Evolutionary conservation across 2,888 invertebrate species (phyloP), one percentile per base, ranked within the genome.

Genomic region (Autographa gamma): DNA sequence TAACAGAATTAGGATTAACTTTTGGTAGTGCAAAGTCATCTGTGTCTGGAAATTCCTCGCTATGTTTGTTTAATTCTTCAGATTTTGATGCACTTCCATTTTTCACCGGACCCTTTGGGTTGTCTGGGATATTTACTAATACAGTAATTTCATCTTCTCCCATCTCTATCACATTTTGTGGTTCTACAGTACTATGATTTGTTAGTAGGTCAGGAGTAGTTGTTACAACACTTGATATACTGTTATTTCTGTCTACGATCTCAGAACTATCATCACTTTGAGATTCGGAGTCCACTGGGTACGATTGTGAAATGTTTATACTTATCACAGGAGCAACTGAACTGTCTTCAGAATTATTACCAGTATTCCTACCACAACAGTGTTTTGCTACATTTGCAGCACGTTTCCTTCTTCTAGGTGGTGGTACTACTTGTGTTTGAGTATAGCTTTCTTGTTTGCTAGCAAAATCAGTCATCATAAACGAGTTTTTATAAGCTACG

Each of bases 261-360:
- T 94, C 94, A 69, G 92, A 85, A 83, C 94, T 95, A 79, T 96
- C 96, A 76, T 96, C 96, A 19, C 89, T 92, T 82, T 94, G 90
- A 19, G 93, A 88, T 79, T 94, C 95, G 52, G 93, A 91, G 73
- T 95, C 95, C 11, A 86, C 88, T 32, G 93, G 86, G 86, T 95
- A 96, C 63, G 95, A 92, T 77, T 96, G 96, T 1, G 96, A 96
- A 79, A 97, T 96, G 82, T 96, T 97, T 68, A 97, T 97, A 77
- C 96, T 96, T 59, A 97, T 96, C 4, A 96, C 90, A 56, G 96
- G 94, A 16, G 96, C 89, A 61, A 91, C 86, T 76, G 91, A 89
- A 73, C 74, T 86, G 56, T 96, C 94, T 73, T 91, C 86, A 48
- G 61, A 34, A 64, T 75, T 77, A 70, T 81, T 85, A 43, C 89